These are phyloP conservation scores for Caenorhabditis sp. DNA, from an alignment of 2,888 invertebrate species.

Conservation along the genomic window DNA sequence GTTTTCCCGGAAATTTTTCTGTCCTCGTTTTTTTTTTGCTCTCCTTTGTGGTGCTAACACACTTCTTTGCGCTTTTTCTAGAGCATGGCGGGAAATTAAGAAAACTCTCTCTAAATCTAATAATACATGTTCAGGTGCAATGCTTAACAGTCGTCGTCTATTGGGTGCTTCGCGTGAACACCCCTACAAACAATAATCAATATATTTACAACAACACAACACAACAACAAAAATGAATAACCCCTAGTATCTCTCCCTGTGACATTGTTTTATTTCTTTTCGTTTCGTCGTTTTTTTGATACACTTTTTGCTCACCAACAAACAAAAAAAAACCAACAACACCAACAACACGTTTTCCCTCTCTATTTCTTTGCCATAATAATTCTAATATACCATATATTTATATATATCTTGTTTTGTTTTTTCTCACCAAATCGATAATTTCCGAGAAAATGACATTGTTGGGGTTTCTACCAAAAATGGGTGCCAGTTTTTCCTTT, in stretches of 20 bases:
- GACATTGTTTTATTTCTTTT: neutral
- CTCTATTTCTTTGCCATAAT: too few species aligned
- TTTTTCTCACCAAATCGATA: too few species aligned
- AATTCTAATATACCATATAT: too few species aligned
- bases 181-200: constrained; percentile 65
- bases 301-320: constrained; percentile 8
- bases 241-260: constrained; percentile 5
- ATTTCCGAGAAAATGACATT: too few species aligned
- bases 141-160: constrained; percentile 67
- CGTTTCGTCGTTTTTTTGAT: neutral
- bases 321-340: too few species aligned
- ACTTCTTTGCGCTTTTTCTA: neutral
- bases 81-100: neutral
- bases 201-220: constrained; percentile 24
- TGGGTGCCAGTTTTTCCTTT: too few species aligned
- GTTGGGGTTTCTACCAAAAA: too few species aligned
- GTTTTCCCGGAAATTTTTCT: too few species aligned
- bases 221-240: constrained; percentile 5
- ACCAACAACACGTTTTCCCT: too few species aligned
- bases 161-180: constrained; percentile 64
- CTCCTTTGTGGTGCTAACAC: too few species aligned
- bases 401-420: too few species aligned
- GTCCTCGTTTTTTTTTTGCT: too few species aligned
- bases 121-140: constrained; percentile 60
- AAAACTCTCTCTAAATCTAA: constrained; percentile 11